These are phyloP conservation scores for Coluber constrictor DNA, from an alignment of 2,797 vertebrate genomes.

Conservation along the genomic window DNA sequence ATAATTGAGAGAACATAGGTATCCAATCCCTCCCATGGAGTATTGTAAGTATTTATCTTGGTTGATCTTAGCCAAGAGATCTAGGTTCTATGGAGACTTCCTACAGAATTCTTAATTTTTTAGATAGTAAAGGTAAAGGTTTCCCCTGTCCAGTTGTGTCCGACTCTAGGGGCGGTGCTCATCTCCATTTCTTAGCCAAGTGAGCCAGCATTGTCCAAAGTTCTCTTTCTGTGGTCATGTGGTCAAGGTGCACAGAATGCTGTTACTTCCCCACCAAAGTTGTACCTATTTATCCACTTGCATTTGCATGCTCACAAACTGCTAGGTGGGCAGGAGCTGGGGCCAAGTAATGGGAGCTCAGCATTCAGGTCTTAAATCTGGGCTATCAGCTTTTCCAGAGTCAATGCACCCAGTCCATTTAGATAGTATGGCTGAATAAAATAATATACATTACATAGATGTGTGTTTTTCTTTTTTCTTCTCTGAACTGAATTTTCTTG, in stretches of 20 bases:
- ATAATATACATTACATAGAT: neutral
- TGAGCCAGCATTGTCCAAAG: neutral
- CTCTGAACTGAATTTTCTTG: neutral
- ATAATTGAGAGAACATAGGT: neutral
- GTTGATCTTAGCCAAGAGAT: neutral
- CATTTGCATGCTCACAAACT: neutral
- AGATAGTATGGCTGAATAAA: neutral
- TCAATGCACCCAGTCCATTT: neutral
- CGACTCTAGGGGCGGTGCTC: neutral
- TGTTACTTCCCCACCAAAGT: neutral
- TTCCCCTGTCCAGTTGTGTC: neutral
- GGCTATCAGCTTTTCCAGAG: neutral
- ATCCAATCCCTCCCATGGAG: neutral
- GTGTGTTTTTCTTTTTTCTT: neutral
- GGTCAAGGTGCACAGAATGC: neutral
- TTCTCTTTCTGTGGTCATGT: neutral
- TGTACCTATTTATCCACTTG: neutral
- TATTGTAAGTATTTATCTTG: neutral
- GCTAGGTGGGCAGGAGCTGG: neutral
- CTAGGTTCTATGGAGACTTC: neutral
- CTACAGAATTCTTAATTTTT: neutral
- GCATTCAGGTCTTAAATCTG: neutral
- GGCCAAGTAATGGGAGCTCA: neutral
- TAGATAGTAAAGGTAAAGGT: neutral
- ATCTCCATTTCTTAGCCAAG: neutral